phyloP scores from a whole-genome alignment of 2,797 vertebrate species.

The Paguma larvata region DNA sequence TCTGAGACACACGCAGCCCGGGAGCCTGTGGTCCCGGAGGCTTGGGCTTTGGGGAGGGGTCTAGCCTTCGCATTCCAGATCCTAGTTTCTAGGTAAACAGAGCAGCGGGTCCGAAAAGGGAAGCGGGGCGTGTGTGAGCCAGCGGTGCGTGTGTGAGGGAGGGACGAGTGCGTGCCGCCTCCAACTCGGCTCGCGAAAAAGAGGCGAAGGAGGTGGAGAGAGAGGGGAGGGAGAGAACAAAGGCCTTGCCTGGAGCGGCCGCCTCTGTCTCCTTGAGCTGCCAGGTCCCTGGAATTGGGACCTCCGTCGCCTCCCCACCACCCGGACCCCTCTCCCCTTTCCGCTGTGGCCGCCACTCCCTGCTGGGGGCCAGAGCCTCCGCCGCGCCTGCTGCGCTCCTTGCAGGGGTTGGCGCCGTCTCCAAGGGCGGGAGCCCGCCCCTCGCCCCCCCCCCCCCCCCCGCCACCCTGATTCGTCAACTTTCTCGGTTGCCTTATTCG shows the following conservation, averaged over 20 bases:
- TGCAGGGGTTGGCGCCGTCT: conserved; percentile 62
- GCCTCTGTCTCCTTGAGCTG: conserved; percentile 19
- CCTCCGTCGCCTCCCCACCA: neutral
- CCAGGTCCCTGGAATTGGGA: neutral
- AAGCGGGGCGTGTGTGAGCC: conserved; percentile 76
- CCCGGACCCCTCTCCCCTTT: neutral
- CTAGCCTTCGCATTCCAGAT: neutral
- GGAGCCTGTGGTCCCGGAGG: neutral
- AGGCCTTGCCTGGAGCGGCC: conserved; percentile 61
- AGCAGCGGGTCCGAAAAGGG: conserved; percentile 16
- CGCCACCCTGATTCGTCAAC: conserved; percentile 85
- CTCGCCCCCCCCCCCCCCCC: conserved; percentile 30
- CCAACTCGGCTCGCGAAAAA: conserved; percentile 85
- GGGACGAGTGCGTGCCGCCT: conserved; percentile 82
- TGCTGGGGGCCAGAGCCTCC: neutral
- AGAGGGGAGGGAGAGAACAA: conserved; percentile 76
- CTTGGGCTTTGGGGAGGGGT: conserved; percentile 33
- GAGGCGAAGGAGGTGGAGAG: conserved; percentile 77
- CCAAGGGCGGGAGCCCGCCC: neutral
- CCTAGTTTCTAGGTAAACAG: conserved; percentile 59
- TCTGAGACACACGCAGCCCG: neutral
- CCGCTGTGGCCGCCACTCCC: neutral
- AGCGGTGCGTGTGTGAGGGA: conserved; percentile 39
- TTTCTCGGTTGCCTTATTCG: conserved; percentile 87
- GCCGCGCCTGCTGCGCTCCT: neutral